Evolutionary conservation across 2,888 invertebrate genomes (phyloP).

Genomic region (Habroteleia sp.): DNA sequence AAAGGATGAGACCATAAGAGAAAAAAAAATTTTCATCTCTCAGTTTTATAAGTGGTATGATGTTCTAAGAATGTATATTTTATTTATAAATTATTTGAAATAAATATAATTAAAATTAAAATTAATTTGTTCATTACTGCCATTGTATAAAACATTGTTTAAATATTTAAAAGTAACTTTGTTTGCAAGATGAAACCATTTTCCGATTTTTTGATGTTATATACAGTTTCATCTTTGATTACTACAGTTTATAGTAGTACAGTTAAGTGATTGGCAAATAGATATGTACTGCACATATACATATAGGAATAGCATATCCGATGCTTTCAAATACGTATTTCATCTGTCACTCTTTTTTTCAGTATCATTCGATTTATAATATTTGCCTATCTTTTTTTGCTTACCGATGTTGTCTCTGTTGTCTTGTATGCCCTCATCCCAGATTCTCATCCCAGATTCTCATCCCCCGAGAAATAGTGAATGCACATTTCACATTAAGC

Average conservation of each 20-base stretch:
- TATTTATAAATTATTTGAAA: no score
- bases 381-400: neutral
- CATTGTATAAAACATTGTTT: no score
- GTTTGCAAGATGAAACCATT: neutral
- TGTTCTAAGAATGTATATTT: no score
- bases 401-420: neutral
- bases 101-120: no score
- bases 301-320: slow-evolving; percentile 23
- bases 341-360: slow-evolving; percentile 7
- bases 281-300: slow-evolving; percentile 13
- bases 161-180: neutral
- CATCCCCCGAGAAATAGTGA: slow-evolving; percentile 12
- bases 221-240: slow-evolving; percentile 19
- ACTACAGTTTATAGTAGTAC: slow-evolving; percentile 6
- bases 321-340: slow-evolving; percentile 12
- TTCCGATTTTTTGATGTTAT: slow-evolving; percentile 1
- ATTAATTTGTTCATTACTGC: no score
- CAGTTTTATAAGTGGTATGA: no score
- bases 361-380: neutral
- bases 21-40: no score
- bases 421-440: slow-evolving; percentile 4
- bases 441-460: slow-evolving; percentile 2
- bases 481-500: slow-evolving; percentile 55
- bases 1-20: no score
- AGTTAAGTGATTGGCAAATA: slow-evolving; percentile 33